phyloP scores from a whole-genome alignment of 2,113 vertebrate species.

The Sander lucioperca region DNA sequence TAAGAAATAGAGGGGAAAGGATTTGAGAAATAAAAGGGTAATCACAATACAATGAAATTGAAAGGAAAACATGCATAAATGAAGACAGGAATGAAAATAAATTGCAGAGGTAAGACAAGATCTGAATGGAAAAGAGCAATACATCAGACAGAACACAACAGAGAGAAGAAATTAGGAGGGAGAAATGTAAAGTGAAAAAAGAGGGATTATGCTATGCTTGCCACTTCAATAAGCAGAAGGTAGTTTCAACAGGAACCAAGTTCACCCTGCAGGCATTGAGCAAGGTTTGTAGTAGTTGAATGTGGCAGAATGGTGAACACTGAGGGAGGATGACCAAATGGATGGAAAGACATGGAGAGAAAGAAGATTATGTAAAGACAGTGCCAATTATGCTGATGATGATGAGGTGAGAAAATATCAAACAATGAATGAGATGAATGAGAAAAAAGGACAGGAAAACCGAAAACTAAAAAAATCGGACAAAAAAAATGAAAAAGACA shows the following conservation, averaged over 20 bases:
- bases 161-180: conserved; percentile 10
- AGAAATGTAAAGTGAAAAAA: conserved; percentile 6
- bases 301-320: not conserved
- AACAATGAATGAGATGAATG: conserved; percentile 22
- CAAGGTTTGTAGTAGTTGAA: not conserved
- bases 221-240: conserved; percentile 27
- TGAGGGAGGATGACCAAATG: conserved; percentile 9
- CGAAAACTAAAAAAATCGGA: not conserved
- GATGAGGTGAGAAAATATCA: conserved; percentile 13
- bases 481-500: not conserved
- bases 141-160: conserved; percentile 13
- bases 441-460: not conserved
- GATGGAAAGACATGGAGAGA: not conserved
- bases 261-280: conserved; percentile 11
- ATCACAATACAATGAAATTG: conserved; percentile 33
- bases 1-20: not conserved
- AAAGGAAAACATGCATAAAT: conserved; percentile 28
- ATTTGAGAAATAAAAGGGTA: conserved; percentile 6
- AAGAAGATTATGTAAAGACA: conserved; percentile 6
- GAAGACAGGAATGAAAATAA: conserved; percentile 9
- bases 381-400: conserved; percentile 6
- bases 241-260: conserved; percentile 22
- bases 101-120: conserved; percentile 21
- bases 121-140: conserved; percentile 19
- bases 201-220: conserved; percentile 8